These are phyloP conservation scores for Coreoperca whiteheadi DNA, from an alignment of 2,113 vertebrate genomes.

Conservation along the genomic window DNA sequence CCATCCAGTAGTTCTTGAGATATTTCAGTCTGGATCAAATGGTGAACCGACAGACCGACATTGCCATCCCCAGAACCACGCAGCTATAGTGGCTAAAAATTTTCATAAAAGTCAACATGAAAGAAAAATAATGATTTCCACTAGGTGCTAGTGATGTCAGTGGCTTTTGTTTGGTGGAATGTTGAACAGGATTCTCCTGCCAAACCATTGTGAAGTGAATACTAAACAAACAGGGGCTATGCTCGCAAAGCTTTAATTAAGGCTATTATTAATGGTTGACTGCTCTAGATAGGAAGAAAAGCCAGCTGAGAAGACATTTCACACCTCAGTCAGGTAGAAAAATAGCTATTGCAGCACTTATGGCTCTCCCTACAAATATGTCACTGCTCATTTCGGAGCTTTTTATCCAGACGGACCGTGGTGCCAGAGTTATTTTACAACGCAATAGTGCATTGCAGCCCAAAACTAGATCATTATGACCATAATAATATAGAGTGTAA, in stretches of 20 bases:
- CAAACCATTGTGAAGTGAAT: constrained; percentile 29
- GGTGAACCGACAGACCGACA: background rate
- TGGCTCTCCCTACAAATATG: constrained; percentile 37
- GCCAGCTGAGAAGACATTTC: constrained; percentile 44
- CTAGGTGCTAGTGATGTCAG: background rate
- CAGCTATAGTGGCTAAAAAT: background rate
- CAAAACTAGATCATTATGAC: background rate
- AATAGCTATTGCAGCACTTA: constrained; percentile 46
- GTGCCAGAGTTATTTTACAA: constrained; percentile 24
- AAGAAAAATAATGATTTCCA: background rate
- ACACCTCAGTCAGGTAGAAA: constrained; percentile 67
- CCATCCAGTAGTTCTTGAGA: background rate
- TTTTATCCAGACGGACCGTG: constrained; percentile 28
- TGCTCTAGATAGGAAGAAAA: constrained; percentile 54
- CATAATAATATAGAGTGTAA: constrained; percentile 9
- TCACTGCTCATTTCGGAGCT: constrained; percentile 46
- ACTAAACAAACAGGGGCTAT: constrained; percentile 25
- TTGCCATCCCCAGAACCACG: no score
- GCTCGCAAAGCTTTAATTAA: constrained; percentile 61
- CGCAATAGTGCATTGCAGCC: constrained; percentile 1
- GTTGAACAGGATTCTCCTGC: constrained; percentile 37
- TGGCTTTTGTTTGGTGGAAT: background rate
- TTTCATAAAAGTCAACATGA: background rate
- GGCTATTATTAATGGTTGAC: constrained; percentile 68
- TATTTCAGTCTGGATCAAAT: background rate